A percentile compares a stretch with the other conserved stretches of the same genome.
Evolutionary conservation across 1,140 invertebrate genomes (phyloP).

Genomic region (Bombus impatiens): DNA sequence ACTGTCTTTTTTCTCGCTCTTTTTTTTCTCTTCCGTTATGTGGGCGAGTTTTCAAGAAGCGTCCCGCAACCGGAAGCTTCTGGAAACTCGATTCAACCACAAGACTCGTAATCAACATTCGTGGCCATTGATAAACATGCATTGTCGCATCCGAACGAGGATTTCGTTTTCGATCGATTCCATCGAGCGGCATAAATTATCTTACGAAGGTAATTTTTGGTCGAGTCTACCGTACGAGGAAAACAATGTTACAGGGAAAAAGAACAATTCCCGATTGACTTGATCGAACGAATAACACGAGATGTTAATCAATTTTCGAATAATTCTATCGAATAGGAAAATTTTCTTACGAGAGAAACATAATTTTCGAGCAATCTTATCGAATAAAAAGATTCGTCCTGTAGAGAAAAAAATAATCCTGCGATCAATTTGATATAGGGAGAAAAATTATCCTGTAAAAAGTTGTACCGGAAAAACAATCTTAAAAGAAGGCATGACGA

Average conservation of each 20-base stretch:
- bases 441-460: not conserved
- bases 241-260: not conserved
- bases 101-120: not conserved
- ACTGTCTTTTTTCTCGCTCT: slow-evolving; percentile 38
- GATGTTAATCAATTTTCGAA: no score
- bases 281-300: not conserved
- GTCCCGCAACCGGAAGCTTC: not conserved
- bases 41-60: slow-evolving; percentile 28
- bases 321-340: no score
- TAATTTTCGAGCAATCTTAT: no score
- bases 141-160: not conserved
- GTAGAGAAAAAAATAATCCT: not conserved
- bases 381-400: no score
- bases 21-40: slow-evolving; percentile 35
- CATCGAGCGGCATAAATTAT: not conserved
- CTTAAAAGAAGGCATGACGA: not conserved
- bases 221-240: no score
- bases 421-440: not conserved
- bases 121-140: not conserved
- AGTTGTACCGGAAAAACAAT: not conserved
- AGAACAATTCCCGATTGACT: not conserved
- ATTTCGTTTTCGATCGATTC: not conserved
- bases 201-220: not conserved
- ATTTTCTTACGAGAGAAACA: no score
- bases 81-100: not conserved